Conservation (phyloP, 2,113 vertebrate genomes). For the Bungarus multicinctus region DNA sequence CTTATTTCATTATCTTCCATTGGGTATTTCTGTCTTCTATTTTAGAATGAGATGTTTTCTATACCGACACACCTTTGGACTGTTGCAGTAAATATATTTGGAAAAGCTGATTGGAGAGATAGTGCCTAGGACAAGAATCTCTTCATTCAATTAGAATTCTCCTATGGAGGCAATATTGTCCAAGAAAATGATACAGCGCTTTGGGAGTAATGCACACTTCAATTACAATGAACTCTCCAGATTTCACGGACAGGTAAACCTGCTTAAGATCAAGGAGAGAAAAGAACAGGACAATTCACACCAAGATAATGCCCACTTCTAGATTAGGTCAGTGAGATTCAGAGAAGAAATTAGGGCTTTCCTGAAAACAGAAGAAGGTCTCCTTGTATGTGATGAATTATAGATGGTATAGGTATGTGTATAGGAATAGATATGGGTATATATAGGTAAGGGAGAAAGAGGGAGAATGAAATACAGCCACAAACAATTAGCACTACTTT, state of each 20-base stretch:
- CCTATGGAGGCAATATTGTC: neutral
- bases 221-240: neutral
- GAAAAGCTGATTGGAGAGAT: neutral
- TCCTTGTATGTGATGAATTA: neutral
- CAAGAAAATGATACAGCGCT: neutral
- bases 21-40: constrained; percentile 25
- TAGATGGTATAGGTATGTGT: neutral
- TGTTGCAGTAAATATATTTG: neutral
- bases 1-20: neutral
- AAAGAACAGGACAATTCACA: neutral
- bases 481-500: neutral
- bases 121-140: neutral
- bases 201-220: neutral
- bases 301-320: neutral
- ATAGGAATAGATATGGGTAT: neutral
- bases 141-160: neutral
- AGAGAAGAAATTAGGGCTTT: neutral
- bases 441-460: neutral
- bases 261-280: neutral
- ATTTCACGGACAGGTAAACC: neutral
- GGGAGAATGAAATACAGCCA: neutral
- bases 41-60: constrained; percentile 3
- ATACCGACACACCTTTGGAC: neutral
- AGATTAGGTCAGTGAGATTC: neutral
- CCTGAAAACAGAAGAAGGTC: neutral